phyloP scores from a whole-genome alignment of 1,140 invertebrate genomes.

The Tetragonula clypearis region DNA sequence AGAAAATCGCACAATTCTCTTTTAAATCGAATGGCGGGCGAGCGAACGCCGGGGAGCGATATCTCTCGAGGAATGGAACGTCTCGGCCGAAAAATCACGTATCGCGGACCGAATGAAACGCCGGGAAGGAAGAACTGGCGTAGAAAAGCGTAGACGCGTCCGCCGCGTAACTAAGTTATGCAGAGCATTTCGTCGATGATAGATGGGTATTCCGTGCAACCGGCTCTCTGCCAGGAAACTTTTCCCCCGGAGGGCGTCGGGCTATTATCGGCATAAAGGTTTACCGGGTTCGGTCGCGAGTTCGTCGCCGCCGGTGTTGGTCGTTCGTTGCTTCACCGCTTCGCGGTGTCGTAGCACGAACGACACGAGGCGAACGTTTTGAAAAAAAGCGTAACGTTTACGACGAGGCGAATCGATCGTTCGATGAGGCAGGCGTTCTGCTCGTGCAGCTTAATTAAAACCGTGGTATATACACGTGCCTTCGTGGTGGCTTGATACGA shows the following conservation, averaged over 20 bases:
- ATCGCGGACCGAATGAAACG: conserved; percentile 14
- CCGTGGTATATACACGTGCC: background rate
- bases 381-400: conserved; percentile 42
- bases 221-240: background rate
- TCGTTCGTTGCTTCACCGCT: background rate
- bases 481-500: background rate
- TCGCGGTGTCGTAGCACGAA: too few relatives aligned
- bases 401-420: conserved; percentile 50
- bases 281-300: background rate
- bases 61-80: background rate
- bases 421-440: conserved; percentile 4
- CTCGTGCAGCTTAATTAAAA: conserved; percentile 61
- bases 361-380: background rate
- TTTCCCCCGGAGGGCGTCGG: background rate
- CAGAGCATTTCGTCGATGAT: conserved; percentile 8
- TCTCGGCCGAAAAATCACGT: background rate
- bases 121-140: background rate
- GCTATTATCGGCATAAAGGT: conserved; percentile 46
- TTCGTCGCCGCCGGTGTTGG: background rate
- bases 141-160: background rate
- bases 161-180: conserved; percentile 11
- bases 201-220: conserved; percentile 29
- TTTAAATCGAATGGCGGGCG: background rate
- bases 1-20: background rate
- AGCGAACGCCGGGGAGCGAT: background rate